phyloP scores from a whole-genome alignment of 1,140 invertebrate genomes.

The Dendroctonus valens region DNA sequence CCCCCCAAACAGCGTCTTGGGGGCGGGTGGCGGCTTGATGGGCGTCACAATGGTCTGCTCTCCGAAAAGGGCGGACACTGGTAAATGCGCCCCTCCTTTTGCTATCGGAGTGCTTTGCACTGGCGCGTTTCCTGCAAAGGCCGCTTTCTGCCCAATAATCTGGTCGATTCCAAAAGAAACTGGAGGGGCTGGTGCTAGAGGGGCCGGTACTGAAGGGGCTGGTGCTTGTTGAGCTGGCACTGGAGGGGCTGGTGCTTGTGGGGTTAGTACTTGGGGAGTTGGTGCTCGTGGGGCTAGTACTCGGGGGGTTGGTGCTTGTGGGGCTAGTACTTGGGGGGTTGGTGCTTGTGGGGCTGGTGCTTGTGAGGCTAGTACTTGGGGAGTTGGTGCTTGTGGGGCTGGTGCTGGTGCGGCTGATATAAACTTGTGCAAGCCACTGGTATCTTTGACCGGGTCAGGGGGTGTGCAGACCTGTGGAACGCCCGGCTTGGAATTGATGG shows the following conservation, averaged over 20 bases:
- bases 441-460: conserved; percentile 55
- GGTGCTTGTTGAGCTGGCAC: neutral
- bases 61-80: conserved; percentile 9
- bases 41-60: conserved; percentile 22
- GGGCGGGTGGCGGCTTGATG: conserved; percentile 21
- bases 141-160: too few species aligned
- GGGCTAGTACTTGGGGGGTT: neutral
- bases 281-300: too few species aligned
- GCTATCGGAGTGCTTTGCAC: conserved; percentile 24
- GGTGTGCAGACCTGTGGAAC: conserved; percentile 58
- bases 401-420: too few species aligned
- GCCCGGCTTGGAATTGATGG: conserved; percentile 62
- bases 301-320: neutral
- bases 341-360: neutral
- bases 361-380: neutral
- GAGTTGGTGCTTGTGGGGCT: neutral
- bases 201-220: neutral
- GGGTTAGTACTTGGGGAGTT: neutral
- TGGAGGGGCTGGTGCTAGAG: neutral
- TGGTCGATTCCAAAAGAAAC: too few species aligned
- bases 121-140: neutral
- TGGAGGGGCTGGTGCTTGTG: neutral
- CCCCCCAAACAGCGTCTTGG: conserved; percentile 33
- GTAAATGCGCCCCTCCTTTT: neutral
- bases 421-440: conserved; percentile 43